These are phyloP conservation scores for Mionectes olivaceus DNA, from an alignment of 2,797 vertebrate species.

Conservation along the genomic window DNA sequence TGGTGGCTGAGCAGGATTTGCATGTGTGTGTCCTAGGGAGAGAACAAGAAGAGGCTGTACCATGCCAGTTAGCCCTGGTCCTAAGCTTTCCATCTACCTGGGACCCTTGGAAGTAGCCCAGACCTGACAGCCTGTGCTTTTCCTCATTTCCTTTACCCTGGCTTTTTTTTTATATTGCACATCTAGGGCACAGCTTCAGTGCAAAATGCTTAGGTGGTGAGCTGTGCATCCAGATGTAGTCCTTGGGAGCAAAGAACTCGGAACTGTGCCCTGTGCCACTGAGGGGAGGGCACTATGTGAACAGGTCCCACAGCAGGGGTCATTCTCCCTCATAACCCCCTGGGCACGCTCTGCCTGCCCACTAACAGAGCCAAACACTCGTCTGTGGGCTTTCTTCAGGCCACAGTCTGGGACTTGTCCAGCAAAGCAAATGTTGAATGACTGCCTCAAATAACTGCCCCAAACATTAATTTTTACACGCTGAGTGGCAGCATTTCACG, in stretches of 20 bases:
- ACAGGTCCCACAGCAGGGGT: neutral
- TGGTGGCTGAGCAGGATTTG: neutral
- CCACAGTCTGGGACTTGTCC: neutral
- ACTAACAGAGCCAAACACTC: neutral
- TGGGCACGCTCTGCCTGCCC: neutral
- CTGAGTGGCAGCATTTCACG: conserved; percentile 6
- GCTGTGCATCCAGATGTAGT: neutral
- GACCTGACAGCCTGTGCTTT: neutral
- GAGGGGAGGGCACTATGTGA: neutral
- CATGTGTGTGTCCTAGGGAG: neutral
- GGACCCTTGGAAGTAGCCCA: neutral
- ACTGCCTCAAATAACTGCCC: conserved; percentile 32
- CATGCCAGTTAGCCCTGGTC: neutral
- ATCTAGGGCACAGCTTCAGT: neutral
- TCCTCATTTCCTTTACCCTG: neutral
- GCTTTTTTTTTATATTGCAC: neutral
- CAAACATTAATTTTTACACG: neutral
- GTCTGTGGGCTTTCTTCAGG: neutral
- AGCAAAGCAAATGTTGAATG: neutral
- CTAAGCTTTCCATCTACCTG: neutral
- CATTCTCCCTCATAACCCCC: neutral
- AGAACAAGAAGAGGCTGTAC: neutral
- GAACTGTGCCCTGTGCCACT: neutral
- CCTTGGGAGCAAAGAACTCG: neutral
- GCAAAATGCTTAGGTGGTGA: neutral